Evolutionary conservation across 2,888 invertebrate species (phyloP).

Genomic region (Lymantria monacha): DNA sequence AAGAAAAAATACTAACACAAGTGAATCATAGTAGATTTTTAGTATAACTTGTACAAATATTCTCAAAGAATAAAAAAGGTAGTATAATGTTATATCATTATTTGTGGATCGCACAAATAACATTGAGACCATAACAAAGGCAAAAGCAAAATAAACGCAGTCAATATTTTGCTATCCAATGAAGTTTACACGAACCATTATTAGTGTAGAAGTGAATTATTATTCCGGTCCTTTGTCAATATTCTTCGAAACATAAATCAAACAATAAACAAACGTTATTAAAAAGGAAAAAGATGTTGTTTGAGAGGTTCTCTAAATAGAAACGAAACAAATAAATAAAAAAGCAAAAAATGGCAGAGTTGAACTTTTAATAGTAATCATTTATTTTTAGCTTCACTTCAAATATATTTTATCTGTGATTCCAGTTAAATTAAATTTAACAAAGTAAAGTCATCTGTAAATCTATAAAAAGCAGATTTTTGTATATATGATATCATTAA

Average conservation of each 20-base stretch:
- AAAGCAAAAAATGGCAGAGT: conserved; percentile 15
- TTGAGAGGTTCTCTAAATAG: conserved; percentile 16
- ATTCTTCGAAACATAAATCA: conserved; percentile 25
- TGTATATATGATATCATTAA: too few relatives aligned
- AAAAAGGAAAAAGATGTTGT: conserved; percentile 19
- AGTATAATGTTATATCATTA: too few relatives aligned
- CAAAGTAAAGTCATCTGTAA: too few relatives aligned
- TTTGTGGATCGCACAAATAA: background rate
- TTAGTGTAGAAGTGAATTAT: conserved; percentile 25
- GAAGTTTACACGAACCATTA: conserved; percentile 16
- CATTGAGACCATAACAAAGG: background rate
- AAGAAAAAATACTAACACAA: too few relatives aligned
- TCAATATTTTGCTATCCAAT: conserved; percentile 2
- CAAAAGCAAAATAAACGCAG: background rate
- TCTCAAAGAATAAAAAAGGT: too few relatives aligned
- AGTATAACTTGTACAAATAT: too few relatives aligned
- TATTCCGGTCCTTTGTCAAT: conserved; percentile 27
- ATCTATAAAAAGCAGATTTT: background rate
- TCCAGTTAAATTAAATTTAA: conserved; percentile 28
- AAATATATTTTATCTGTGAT: conserved; percentile 24
- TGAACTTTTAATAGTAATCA: conserved; percentile 23
- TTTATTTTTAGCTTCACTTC: conserved; percentile 30
- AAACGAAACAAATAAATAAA: conserved; percentile 25
- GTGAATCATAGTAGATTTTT: too few relatives aligned
- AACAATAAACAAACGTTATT: conserved; percentile 27